Base-by-base conservation (phyloP, 2,113 vertebrate species). In the Nyctereutes procyonoides region DNA sequence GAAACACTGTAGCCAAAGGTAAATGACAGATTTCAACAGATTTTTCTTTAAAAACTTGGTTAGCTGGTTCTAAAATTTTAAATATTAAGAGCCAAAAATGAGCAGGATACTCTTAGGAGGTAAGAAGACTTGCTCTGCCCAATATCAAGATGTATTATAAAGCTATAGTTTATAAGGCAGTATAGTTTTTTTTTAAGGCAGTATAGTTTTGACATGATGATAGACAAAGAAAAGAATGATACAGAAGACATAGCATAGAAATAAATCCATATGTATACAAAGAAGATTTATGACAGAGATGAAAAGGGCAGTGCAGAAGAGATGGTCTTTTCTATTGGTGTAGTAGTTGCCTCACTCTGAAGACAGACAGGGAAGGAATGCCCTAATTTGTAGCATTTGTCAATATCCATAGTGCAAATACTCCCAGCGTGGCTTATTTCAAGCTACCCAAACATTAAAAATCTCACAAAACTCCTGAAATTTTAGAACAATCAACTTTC, bases 31-130 rank as follows among this genome's bases (percentile, higher is more conserved):
- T 82, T 81, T 76, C 43, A 94, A 81, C 28, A 63, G 24, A 65
- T 63, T 86, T 80, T 58, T 87, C 38, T 81, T 26, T 43, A 63
- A 67, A 88, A 84, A 62, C 22, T 90, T 22, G 19, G 51, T 76
- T 71, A 90, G 17, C 13, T 56, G 30, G 79, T 63, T 93, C 62
- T 71, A 93, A 90, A 96, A 89, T 74, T 65, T 83, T 38, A 77
- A 95, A 79, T 38, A 13, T 62, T 58, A 85, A 73, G 10, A 84
- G 38, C 30, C 26, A 86, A 35, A 35, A 90, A 58, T 87, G 17
- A 87, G 56, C 53, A 87, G 81, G 74, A 67, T 74, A 26, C 6
- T 63, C 22, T 38, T 48, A 65, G 24, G 48, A 84, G 22, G 30
- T 48, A 5, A 55, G 17, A 82, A 43, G 43, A 62, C 30, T 58